phyloP scores from a whole-genome alignment of 35 echinoderm and acorn worm genomes.

The Hemicentrotus pulcherrimus region DNA sequence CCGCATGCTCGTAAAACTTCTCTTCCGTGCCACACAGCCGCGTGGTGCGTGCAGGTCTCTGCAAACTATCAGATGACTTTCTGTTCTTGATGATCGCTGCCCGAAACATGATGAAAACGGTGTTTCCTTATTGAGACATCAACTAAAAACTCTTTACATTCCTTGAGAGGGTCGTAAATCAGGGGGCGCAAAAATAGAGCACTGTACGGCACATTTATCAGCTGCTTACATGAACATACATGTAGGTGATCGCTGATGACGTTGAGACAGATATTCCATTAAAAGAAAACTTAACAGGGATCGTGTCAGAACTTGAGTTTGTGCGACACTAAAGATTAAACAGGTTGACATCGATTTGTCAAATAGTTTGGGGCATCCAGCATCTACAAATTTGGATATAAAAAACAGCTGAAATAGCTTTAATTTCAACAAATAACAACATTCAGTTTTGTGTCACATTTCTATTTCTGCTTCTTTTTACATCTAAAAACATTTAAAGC shows the following conservation, averaged over 20 bases:
- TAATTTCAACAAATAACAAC: no score
- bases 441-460: no score
- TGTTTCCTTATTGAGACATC: slow-evolving; percentile 41
- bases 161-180: slow-evolving; percentile 25
- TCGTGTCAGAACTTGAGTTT: background rate
- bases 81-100: background rate
- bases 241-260: background rate
- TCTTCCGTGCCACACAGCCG: background rate
- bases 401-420: no score
- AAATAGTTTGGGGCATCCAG: background rate
- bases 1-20: background rate
- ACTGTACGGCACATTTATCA: background rate
- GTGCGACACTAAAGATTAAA: background rate
- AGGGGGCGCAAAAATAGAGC: background rate
- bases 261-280: background rate
- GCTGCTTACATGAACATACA: background rate
- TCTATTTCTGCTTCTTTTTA: no score
- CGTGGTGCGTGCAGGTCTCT: background rate
- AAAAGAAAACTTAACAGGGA: background rate
- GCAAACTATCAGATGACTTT: slow-evolving; percentile 6
- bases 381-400: no score
- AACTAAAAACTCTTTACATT: slow-evolving; percentile 28
- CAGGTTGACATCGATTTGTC: background rate
- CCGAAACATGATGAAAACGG: slow-evolving; percentile 20
- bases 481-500: no score